Conservation (phyloP, 64 coral and sea anemone species). For the Montipora capricornis region DNA sequence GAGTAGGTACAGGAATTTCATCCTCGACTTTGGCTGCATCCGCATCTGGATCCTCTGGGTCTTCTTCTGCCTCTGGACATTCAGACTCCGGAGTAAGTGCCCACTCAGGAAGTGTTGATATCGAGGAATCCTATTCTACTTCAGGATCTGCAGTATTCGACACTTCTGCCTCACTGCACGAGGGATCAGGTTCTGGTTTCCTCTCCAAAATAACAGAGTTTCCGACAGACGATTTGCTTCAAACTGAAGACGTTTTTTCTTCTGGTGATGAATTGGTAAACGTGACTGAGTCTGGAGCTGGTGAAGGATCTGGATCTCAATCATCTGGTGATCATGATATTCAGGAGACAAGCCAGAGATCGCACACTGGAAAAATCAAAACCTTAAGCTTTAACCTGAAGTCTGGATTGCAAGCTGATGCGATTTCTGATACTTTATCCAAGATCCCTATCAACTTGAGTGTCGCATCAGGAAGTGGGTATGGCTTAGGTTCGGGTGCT, state of each 20-base stretch:
- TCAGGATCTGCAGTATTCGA: slow-evolving; percentile 85
- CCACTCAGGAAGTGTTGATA: slow-evolving; percentile 76
- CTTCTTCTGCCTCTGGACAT: slow-evolving; percentile 55
- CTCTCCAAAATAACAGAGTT: slow-evolving; percentile 3
- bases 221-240: slow-evolving; percentile 1
- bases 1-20: slow-evolving; percentile 23
- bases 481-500: slow-evolving; percentile 77
- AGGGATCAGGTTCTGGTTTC: slow-evolving; percentile 66
- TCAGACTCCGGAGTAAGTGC: slow-evolving; percentile 47
- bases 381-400: slow-evolving; percentile 2
- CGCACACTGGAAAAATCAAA: slow-evolving; percentile 8
- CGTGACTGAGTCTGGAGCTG: slow-evolving; percentile 31
- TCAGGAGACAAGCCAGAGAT: slow-evolving; percentile 7
- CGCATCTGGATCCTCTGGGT: slow-evolving; percentile 54
- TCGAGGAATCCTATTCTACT: slow-evolving; percentile 74
- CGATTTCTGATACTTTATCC: slow-evolving; percentile 45
- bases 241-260: background rate
- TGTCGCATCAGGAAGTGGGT: slow-evolving; percentile 62
- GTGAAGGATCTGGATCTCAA: background rate
- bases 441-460: slow-evolving; percentile 72
- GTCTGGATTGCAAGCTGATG: slow-evolving; percentile 56
- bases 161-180: slow-evolving; percentile 50
- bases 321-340: background rate
- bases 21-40: slow-evolving; percentile 34
- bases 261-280: slow-evolving; percentile 11